Evolutionary conservation across 53 echinoderm and acorn worm genomes (phyloP), one percentile per base, ranked within the genome.

Genomic region (Astropecten irregularis): DNA sequence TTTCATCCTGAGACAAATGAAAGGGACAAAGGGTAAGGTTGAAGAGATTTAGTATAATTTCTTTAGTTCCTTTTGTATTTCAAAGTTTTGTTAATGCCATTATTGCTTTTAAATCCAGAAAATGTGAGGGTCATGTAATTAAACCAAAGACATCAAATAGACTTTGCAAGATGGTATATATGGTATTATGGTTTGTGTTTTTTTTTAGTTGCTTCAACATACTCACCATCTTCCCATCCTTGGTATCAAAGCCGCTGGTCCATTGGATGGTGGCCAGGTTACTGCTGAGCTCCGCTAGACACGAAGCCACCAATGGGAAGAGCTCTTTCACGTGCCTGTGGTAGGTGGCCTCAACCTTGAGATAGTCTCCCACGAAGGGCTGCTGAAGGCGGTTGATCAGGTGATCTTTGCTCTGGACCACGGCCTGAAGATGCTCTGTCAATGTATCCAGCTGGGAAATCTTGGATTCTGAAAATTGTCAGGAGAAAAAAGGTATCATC

Each of bases 251-350:
- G 64, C 89, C 76, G 44, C 86, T 91, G n/a, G 84, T 83, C 96
- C 96, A 96, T 72, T 93, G 84, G 60, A 96, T 83, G 36, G 82
- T 96, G 21, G 87, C 89, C 50, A 96, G 85, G 73, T 96, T 94
- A n/a, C 73, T 25, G 23, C 67, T 84, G 15, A 96, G 92, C 34
- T 94, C 85, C 26, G 89, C 93, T 25, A 96, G 90, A 52, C 91
- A 89, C 10, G 76, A 13, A 25, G 88, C 87, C 15, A 88, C 73
- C 88, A 91, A 54, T 37, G 91, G 96, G 72, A 96, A 96, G 31
- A 96, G 85, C 33, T 91, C 92, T 63, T 86, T 89, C 40, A 94
- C 85, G 39, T 93, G 82, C 25, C 77, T 71, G 82, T 96, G 96
- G 79, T 88, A 93, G 54, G 82, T 74, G 2, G 93, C 96, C 77